These are phyloP conservation scores for Ailuropoda melanoleuca DNA, from an alignment of 2,113 vertebrate species.

Conservation along the genomic window DNA sequence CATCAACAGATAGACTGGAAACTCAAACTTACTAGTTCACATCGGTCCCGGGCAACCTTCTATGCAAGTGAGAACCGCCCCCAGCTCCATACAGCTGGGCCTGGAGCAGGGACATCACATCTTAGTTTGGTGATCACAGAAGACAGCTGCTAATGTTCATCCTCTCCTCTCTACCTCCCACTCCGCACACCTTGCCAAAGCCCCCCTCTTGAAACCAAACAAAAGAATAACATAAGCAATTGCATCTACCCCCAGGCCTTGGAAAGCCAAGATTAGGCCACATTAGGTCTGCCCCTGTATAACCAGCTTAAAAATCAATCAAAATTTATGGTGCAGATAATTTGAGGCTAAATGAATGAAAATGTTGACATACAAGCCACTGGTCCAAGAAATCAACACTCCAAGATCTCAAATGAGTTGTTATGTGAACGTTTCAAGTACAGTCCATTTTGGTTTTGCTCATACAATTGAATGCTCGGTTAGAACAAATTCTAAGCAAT, in stretches of 20 bases:
- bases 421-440: not conserved
- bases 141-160: not conserved
- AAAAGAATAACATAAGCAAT: not conserved
- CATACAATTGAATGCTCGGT: not conserved
- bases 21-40: not conserved
- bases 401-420: not conserved
- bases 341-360: constrained; percentile 37
- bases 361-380: not conserved
- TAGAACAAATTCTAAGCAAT: not conserved
- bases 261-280: not conserved
- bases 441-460: not conserved
- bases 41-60: not conserved
- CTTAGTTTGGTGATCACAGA: not conserved
- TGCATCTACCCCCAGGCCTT: not conserved
- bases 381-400: not conserved
- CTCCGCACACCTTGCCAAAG: not conserved
- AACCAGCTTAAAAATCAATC: not conserved
- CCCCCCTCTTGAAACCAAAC: not conserved
- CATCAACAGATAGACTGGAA: not conserved
- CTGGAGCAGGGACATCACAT: not conserved
- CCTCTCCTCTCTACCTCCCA: not conserved
- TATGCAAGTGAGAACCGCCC: not conserved
- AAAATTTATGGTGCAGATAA: constrained; percentile 23
- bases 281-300: not conserved
- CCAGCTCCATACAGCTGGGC: not conserved